These are phyloP conservation scores for Mongoloraphidia duomilia DNA, from an alignment of 2,888 invertebrate genomes.

Conservation along the genomic window DNA sequence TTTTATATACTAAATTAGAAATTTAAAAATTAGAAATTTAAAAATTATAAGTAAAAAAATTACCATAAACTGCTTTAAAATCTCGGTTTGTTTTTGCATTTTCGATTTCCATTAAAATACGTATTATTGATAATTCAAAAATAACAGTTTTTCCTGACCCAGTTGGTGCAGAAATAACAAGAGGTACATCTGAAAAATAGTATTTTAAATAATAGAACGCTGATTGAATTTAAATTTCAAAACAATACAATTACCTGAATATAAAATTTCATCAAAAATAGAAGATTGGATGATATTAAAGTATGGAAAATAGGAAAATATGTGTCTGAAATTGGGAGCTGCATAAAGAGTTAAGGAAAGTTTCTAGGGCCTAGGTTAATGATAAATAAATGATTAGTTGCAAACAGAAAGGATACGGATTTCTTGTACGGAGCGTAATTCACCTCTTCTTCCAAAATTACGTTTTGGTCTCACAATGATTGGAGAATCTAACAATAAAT, in stretches of 20 bases:
- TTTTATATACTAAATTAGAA: conserved; percentile 3
- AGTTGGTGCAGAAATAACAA: conserved; percentile 67
- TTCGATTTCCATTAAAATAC: conserved; percentile 41
- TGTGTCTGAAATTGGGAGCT: conserved; percentile 37
- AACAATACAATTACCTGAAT: conserved; percentile 35
- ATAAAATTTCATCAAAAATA: conserved; percentile 51
- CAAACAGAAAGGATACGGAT: conserved; percentile 20
- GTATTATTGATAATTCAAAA: conserved; percentile 67
- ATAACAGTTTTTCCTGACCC: conserved; percentile 72
- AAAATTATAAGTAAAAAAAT: conserved; percentile 19
- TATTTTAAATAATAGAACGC: conserved; percentile 2
- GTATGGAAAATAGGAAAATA: conserved; percentile 41
- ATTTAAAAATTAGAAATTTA: background rate
- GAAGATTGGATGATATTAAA: conserved; percentile 63
- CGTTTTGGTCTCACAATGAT: conserved; percentile 5
- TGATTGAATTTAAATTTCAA: background rate
- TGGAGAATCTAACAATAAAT: too few relatives aligned
- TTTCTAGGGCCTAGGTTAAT: background rate
- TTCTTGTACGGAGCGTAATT: conserved; percentile 18
- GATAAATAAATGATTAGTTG: background rate
- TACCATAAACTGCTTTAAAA: conserved; percentile 63
- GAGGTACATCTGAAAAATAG: conserved; percentile 39
- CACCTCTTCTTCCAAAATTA: conserved; percentile 10
- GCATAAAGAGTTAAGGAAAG: conserved; percentile 19
- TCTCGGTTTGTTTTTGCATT: conserved; percentile 28